A percentile compares a stretch with the other conserved stretches of the same genome.
phyloP scores from a whole-genome alignment of 2,113 vertebrate species.

The Muntiacus reevesi region DNA sequence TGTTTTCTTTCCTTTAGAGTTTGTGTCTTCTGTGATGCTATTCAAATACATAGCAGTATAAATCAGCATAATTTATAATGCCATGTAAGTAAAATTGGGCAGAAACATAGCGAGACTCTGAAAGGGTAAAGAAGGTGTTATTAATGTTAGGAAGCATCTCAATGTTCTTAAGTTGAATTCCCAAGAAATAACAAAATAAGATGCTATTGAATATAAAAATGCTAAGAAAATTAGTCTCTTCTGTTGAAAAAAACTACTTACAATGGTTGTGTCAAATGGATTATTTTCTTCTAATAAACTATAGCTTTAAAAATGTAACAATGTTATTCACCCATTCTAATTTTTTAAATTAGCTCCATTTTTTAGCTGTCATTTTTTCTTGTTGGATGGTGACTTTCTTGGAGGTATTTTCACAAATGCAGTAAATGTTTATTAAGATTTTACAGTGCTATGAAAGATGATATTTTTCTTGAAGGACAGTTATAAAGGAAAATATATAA shows the following conservation, averaged over 20 bases:
- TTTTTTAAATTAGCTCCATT: conserved; percentile 7
- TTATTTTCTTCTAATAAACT: not conserved
- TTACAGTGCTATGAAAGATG: conserved; percentile 13
- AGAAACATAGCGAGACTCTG: not conserved
- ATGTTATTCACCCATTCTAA: not conserved
- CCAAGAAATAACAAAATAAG: conserved; percentile 28
- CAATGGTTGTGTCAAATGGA: not conserved
- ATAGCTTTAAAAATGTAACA: conserved; percentile 11
- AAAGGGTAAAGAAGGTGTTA: not conserved
- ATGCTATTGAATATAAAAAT: not conserved
- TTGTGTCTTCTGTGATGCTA: conserved; percentile 60
- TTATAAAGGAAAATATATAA: not conserved
- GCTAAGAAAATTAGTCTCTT: not conserved
- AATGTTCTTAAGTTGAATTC: conserved; percentile 50
- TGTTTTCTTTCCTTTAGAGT: conserved; percentile 73
- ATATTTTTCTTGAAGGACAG: conserved; percentile 34
- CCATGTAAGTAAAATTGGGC: not conserved
- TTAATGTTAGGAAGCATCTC: conserved; percentile 70
- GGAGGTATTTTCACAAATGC: not conserved
- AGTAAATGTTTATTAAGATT: conserved; percentile 12
- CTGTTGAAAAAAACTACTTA: conserved; percentile 17
- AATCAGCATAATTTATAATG: conserved; percentile 57
- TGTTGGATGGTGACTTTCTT: not conserved
- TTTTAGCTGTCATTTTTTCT: not conserved
- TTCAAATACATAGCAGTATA: conserved; percentile 74